Percentiles rank a stretch among this genome's conserved stretches.
These are phyloP conservation scores for Lophochroa leadbeateri DNA, from an alignment of 2,113 vertebrate species.

Conservation along the genomic window DNA sequence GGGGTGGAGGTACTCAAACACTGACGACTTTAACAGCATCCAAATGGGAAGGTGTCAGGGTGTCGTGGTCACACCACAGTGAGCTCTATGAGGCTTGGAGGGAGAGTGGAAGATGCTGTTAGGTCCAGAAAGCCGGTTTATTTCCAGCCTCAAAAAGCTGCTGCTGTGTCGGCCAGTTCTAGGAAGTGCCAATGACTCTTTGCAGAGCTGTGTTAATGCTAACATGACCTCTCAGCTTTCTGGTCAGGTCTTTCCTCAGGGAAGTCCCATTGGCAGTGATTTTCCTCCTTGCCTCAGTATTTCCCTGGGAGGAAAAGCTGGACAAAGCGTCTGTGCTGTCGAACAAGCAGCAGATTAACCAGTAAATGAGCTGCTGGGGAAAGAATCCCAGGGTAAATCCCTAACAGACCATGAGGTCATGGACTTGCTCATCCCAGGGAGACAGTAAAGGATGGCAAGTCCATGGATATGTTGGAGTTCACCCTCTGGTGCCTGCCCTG, in stretches of 20 bases:
- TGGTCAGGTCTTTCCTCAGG: not conserved
- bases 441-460: not conserved
- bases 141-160: not conserved
- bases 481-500: rapidly evolving
- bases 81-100: not conserved
- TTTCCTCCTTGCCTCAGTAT: not conserved
- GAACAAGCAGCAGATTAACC: not conserved
- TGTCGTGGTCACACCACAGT: rapidly evolving
- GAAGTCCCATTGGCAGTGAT: not conserved
- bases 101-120: not conserved
- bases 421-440: not conserved
- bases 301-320: not conserved
- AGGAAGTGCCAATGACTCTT: not conserved
- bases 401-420: not conserved
- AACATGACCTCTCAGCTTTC: not conserved
- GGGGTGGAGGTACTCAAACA: rapidly evolving
- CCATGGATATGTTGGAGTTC: not conserved
- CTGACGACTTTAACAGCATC: not conserved
- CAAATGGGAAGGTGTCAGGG: not conserved
- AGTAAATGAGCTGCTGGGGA: not conserved
- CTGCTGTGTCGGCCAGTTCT: not conserved
- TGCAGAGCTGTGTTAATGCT: not conserved
- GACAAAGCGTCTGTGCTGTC: not conserved
- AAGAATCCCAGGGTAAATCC: not conserved
- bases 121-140: not conserved